Base-by-base conservation (phyloP, 2,797 vertebrate genomes). In the Peromyscus eremicus region DNA sequence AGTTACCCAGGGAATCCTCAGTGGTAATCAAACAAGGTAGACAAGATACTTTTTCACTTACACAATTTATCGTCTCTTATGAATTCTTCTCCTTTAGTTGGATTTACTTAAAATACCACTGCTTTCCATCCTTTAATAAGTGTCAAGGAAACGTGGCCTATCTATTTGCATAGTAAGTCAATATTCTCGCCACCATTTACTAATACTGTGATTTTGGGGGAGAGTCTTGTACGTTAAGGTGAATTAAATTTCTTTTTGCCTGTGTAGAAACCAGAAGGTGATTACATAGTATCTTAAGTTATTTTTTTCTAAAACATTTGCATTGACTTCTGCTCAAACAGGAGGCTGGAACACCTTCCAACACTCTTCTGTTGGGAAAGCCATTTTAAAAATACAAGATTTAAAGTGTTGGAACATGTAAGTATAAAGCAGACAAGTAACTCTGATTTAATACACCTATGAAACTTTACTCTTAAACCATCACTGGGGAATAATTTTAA, bases 181-280 rank as follows among this genome's bases (percentile, higher is more conserved):
- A 95, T 96, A 82, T n/a, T 62, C 82, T 27, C 34, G 96, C 89
- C 68, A 86, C 43, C 84, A 60, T 95, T 94, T 97, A 96, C 92
- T 95, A 92, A 98, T 95, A 95, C 66, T 75, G 52, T 75, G 43
- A 52, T 34, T 80, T 83, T 5, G 71, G 23, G 92, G 81, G 77
- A 95, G 76, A 60, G 29, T 68, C 73, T 46, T 16, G 34, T 43
- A 94, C 55, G 21, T 62, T 85, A 96, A 94, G 23, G 55, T 82
- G 43, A 94, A 94, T 68, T 75, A 57, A 96, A 94, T 87, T 95
- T 95, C 89, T 92, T 79, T 68, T 70, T 85, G 92, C 93, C 82
- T 79, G 11, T 92, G 40, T 93, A 66, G n/a, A 94, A 97, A 86
- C 2, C 40, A 76, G n/a, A 91, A 92, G 32, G 71, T 70, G 89